Conservation (phyloP, 1,140 invertebrate genomes). For the Anoplolepis gracilipes region DNA sequence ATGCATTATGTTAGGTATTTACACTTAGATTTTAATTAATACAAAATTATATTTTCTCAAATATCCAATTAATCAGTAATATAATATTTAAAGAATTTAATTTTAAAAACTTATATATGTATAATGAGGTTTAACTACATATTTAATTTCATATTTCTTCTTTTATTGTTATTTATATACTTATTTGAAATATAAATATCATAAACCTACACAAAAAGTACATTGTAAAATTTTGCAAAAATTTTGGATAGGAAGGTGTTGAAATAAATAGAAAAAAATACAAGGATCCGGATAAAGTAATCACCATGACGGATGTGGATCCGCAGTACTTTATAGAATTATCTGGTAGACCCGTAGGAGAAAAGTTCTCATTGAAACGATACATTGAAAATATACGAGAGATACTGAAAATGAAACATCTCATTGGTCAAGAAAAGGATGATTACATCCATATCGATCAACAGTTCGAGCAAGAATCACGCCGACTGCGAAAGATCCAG, state of each 20-base stretch:
- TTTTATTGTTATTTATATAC: too few species aligned
- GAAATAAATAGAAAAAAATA: conserved; percentile 67
- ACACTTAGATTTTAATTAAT: too few species aligned
- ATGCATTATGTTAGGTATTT: too few species aligned
- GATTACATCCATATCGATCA: conserved; percentile 88
- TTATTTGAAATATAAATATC: too few species aligned
- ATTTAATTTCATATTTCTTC: too few species aligned
- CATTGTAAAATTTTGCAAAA: too few species aligned
- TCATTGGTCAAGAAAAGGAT: conserved; percentile 87
- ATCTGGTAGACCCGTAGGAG: conserved; percentile 85
- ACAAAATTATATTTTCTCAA: too few species aligned
- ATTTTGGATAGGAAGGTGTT: conserved; percentile 69
- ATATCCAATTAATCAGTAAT: too few species aligned
- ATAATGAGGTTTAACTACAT: too few species aligned
- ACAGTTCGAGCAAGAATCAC: conserved; percentile 87
- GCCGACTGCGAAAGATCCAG: conserved; percentile 86
- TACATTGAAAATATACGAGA: conserved; percentile 87
- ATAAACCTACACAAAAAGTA: too few species aligned
- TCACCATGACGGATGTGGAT: conserved; percentile 86
- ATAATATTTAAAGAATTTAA: too few species aligned
- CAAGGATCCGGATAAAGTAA: conserved; percentile 66
- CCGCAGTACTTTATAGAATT: conserved; percentile 88
- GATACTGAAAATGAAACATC: conserved; percentile 86
- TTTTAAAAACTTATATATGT: too few species aligned
- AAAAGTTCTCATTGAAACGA: conserved; percentile 85